Evolutionary conservation across 2,113 vertebrate genomes (phyloP).

Genomic region (Chloroceryle aenea): DNA sequence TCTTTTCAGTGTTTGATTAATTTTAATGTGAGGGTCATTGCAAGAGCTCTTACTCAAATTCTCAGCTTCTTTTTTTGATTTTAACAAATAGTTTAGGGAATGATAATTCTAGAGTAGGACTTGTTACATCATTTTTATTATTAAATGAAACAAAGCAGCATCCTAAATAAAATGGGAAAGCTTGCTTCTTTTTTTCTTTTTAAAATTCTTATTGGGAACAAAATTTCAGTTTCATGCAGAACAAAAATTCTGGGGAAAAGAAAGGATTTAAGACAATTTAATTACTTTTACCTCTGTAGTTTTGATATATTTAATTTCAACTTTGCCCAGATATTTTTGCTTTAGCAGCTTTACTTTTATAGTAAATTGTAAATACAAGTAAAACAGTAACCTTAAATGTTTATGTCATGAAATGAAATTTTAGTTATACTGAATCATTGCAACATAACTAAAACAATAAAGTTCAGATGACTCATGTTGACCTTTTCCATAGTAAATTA

Average conservation of each 20-base stretch:
- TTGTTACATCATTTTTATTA: not conserved
- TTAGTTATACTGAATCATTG: not conserved
- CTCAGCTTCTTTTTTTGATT: not conserved
- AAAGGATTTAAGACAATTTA: accelerated
- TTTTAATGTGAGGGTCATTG: not conserved
- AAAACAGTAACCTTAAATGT: not conserved
- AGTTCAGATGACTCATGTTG: not conserved
- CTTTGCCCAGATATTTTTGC: not conserved
- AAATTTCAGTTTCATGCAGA: not conserved
- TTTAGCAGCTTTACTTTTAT: not conserved
- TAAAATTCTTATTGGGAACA: not conserved
- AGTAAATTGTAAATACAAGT: not conserved
- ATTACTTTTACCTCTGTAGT: not conserved
- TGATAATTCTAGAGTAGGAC: not conserved
- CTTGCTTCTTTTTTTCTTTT: not conserved
- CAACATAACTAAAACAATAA: not conserved
- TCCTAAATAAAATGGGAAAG: not conserved
- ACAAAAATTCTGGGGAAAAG: not conserved
- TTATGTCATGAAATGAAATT: not conserved
- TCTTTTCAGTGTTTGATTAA: not conserved
- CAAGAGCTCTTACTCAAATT: not conserved
- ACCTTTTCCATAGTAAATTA: not conserved
- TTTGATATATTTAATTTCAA: not conserved
- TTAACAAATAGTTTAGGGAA: not conserved
- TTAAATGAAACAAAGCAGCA: not conserved